Evolutionary conservation across 2,888 invertebrate genomes (phyloP), one percentile per base, ranked within the genome.

Genomic region (Anagyrus pseudococci): DNA sequence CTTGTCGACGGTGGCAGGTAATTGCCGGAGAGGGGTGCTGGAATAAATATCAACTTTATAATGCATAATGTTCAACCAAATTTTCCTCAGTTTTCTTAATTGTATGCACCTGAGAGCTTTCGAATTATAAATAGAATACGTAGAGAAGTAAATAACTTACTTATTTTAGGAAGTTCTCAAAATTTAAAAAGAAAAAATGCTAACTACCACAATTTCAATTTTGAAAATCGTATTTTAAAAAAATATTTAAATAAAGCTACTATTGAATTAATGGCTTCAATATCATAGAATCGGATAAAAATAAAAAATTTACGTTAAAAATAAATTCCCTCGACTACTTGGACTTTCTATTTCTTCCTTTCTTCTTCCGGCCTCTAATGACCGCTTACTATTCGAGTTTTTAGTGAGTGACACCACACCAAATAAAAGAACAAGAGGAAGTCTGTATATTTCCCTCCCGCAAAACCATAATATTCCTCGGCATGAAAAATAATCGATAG

Each of bases 1-100:
- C 80, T 82, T 29, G 82, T 82, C 1, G 86, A 84, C 20, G 88
- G 87, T 43, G 87, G 87, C 58, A 86, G 81, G 74, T 87, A 87
- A 53, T 83, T 85, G n/a, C 84, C 83, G 58, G 84, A 83, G 70
- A 85, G 69, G 41, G 86, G 86, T 37, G 86, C 86, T 86, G 63
- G 19, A 71, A 43, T 43, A 15, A 15, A 22, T 47, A 3, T 25
- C n/a, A n/a, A n/a, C n/a, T n/a, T n/a, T n/a, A n/a, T n/a, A n/a
- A n/a, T n/a, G n/a, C n/a, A n/a, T n/a, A n/a, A n/a, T n/a, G n/a
- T n/a, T n/a, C n/a, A n/a, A n/a, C n/a, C n/a, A n/a, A n/a, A n/a
- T n/a, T n/a, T n/a, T n/a, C n/a, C n/a, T n/a, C n/a, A n/a, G n/a
- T n/a, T n/a, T n/a, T n/a, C n/a, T n/a, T n/a, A n/a, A n/a, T n/a